A percentile compares a stretch with the other conserved stretches of the same genome.
Evolutionary conservation across 2,888 invertebrate species (phyloP).

Genomic region (Xiphydria camelus): DNA sequence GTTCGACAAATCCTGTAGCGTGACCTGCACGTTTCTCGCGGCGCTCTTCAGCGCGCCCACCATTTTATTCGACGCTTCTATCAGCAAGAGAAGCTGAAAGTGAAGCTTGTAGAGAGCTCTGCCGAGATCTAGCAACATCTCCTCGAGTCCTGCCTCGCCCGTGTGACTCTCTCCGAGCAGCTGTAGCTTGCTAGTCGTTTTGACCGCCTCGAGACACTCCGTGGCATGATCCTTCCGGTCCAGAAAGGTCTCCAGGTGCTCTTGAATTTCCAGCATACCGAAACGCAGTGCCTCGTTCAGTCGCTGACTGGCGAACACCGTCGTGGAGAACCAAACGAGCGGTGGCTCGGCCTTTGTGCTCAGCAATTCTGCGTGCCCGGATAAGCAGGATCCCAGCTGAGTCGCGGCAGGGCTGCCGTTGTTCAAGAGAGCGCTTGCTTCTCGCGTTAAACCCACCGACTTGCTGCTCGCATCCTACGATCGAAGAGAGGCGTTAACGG

Average conservation of each 20-base stretch:
- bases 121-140: constrained; percentile 80
- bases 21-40: constrained; percentile 63
- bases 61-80: constrained; percentile 88
- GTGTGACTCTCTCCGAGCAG: constrained; percentile 66
- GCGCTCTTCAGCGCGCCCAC: constrained; percentile 68
- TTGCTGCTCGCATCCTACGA: constrained; percentile 80
- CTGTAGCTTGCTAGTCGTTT: constrained; percentile 78
- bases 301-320: constrained; percentile 70
- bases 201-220: constrained; percentile 82
- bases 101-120: constrained; percentile 88
- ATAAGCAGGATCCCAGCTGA: constrained; percentile 60
- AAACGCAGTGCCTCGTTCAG: constrained; percentile 84
- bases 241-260: constrained; percentile 93
- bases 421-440: constrained; percentile 72
- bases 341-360: constrained; percentile 74
- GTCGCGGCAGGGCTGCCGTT: constrained; percentile 49
- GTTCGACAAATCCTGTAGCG: constrained; percentile 68
- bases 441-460: constrained; percentile 74
- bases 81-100: constrained; percentile 86
- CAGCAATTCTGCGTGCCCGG: constrained; percentile 63
- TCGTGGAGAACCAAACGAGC: constrained; percentile 82
- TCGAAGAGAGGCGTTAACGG: no score
- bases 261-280: constrained; percentile 89
- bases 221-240: constrained; percentile 88
- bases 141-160: constrained; percentile 66